A percentile compares a stretch with the other conserved stretches of the same genome.
These are phyloP conservation scores for Sparidentex hasta DNA, from an alignment of 2,797 vertebrate genomes.

Conservation along the genomic window DNA sequence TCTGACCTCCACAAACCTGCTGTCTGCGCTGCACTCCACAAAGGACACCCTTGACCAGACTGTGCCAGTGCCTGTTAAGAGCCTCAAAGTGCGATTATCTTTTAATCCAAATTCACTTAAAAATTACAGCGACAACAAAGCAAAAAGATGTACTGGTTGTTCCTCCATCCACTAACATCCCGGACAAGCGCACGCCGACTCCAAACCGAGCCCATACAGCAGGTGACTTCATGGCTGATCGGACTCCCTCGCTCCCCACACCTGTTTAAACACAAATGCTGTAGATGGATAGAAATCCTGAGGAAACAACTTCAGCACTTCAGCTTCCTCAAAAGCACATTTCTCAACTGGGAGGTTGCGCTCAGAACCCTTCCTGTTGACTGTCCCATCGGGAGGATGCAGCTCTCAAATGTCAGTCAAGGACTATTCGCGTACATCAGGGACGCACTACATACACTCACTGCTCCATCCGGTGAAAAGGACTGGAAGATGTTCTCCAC, in stretches of 20 bases:
- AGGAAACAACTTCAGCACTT: background rate
- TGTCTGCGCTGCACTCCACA: background rate
- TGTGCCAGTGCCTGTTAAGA: background rate
- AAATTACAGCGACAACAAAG: background rate
- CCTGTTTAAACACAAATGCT: background rate
- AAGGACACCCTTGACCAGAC: background rate
- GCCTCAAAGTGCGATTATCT: background rate
- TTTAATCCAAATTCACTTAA: background rate
- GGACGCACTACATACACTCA: background rate
- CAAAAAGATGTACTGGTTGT: background rate
- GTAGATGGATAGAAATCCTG: no score
- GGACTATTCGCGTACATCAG: background rate
- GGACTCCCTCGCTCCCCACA: background rate
- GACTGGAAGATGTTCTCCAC: background rate
- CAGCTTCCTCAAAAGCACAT: conserved; percentile 1
- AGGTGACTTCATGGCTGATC: background rate
- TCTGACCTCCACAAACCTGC: background rate
- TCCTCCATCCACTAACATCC: background rate
- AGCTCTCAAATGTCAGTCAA: background rate
- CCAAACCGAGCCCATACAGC: background rate
- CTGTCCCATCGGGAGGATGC: background rate
- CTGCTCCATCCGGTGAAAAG: background rate
- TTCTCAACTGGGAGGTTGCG: background rate
- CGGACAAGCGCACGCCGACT: background rate
- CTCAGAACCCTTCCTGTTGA: background rate